phyloP scores from a whole-genome alignment of 2,797 vertebrate species.

The Poecilia gillii region DNA sequence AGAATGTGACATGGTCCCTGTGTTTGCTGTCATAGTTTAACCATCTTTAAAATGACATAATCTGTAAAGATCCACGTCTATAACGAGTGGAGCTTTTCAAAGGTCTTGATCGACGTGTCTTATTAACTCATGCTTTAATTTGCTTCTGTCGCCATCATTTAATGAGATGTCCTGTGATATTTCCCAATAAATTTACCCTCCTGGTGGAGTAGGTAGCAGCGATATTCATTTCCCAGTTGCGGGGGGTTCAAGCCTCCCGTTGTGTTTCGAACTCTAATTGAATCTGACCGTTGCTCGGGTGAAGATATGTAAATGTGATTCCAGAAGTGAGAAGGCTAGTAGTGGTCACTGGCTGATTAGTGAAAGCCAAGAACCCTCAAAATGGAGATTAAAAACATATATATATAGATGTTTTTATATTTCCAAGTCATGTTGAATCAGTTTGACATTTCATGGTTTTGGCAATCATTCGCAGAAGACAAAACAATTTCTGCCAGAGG shows the following conservation, averaged over 20 bases:
- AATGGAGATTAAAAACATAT: slow-evolving; percentile 34
- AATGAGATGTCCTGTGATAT: slow-evolving; percentile 50
- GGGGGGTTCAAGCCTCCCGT: slow-evolving; percentile 50
- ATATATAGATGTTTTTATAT: slow-evolving; percentile 26
- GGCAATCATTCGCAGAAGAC: slow-evolving; percentile 44
- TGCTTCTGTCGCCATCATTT: slow-evolving; percentile 68
- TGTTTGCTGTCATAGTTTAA: slow-evolving; percentile 61
- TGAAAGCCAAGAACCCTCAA: slow-evolving; percentile 39
- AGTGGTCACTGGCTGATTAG: slow-evolving; percentile 47
- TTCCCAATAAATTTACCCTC: slow-evolving; percentile 64
- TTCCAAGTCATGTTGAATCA: slow-evolving; percentile 58
- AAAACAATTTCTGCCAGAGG: slow-evolving; percentile 44
- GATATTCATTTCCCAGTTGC: slow-evolving; percentile 68
- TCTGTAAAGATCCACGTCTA: slow-evolving; percentile 38
- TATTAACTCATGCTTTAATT: slow-evolving; percentile 70
- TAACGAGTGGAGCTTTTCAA: slow-evolving; percentile 65
- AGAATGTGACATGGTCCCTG: slow-evolving; percentile 58
- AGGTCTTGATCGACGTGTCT: slow-evolving; percentile 68
- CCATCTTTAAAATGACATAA: background rate
- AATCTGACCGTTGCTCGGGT: slow-evolving; percentile 54
- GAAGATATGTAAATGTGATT: slow-evolving; percentile 67
- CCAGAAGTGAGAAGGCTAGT: slow-evolving; percentile 44
- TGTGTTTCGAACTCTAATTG: slow-evolving; percentile 53
- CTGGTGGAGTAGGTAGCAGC: slow-evolving; percentile 54
- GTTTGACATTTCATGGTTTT: slow-evolving; percentile 61